Base-by-base conservation (phyloP, 2,113 vertebrate genomes). In the Microcebus murinus region DNA sequence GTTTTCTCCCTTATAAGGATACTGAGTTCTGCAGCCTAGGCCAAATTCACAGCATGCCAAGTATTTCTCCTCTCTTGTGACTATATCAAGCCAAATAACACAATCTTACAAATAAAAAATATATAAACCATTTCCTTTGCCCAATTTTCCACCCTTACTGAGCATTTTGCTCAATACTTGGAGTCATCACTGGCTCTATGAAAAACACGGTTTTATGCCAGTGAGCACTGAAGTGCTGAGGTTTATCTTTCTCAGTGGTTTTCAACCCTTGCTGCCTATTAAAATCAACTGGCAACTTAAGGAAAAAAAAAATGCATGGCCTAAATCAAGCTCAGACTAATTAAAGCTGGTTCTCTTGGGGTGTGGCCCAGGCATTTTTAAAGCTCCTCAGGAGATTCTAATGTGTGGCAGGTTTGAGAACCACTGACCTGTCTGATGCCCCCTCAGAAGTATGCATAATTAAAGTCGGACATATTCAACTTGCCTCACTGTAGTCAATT, bases 381-480 rank as follows among this genome's bases (percentile, higher is more conserved):
- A 95, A 91, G 17, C 25, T 50, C 18, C 36, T 0, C 29, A 70
- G 55, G 65, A 74, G n/a, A 70, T 42, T 89, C 59, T 84, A 48
- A 63, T 34, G 18, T 76, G 67, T 29, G 39, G 59, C 12, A 91
- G 11, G 8, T 94, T 63, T 86, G 23, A 86, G 45, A 95, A 86
- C 23, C 59, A 81, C 21, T 92, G 87, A 94, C 29, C 36, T 82
- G 15, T 52, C 82, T 85, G 34, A 34, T 29, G 14, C 17, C 20
- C 52, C 3, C 23, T 89, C 67, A 90, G 42, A 95, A 55, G 21
- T 48, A 27, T 73, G 36, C 39, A 57, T 93, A 89, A 77, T 88
- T 77, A 97, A 97, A 97, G 36, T 74, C 18, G 82, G 39, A 82
- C 85, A 89, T 61, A 31, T 57, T 65, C n/a, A 29, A 48, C 21